phyloP scores from a whole-genome alignment of 2,113 vertebrate genomes.

The Cyanoderma ruficeps region DNA sequence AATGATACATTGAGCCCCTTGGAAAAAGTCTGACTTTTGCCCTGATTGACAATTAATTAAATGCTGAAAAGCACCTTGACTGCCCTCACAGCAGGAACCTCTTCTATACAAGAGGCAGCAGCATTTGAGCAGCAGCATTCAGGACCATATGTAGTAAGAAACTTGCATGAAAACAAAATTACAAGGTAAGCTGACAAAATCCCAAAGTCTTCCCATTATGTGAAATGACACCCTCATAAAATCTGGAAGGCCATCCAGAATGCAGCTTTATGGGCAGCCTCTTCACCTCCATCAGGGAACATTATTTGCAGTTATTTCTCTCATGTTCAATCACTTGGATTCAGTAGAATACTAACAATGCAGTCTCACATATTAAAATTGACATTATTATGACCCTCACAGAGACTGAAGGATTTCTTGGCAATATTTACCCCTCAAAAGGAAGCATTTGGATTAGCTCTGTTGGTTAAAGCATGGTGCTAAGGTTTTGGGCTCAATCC shows the following conservation, averaged over 20 bases:
- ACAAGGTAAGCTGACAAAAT: not conserved
- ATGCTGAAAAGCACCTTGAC: conserved; percentile 31
- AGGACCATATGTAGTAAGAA: conserved; percentile 4
- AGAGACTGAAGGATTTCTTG: not conserved
- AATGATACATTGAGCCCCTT: not conserved
- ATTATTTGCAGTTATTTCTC: not conserved
- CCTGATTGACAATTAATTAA: conserved; percentile 45
- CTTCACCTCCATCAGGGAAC: not conserved
- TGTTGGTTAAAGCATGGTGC: not conserved
- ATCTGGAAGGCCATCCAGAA: not conserved
- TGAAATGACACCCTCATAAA: not conserved
- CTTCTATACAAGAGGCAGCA: conserved; percentile 16
- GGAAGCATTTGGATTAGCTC: not conserved
- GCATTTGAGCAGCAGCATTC: conserved; percentile 16
- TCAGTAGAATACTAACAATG: not conserved
- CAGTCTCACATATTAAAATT: not conserved
- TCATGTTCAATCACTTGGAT: not conserved
- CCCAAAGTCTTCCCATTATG: not conserved
- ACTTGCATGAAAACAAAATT: conserved; percentile 12
- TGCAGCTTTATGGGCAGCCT: not conserved
- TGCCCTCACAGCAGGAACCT: conserved; percentile 10
- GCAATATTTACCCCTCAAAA: not conserved
- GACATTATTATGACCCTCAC: not conserved
- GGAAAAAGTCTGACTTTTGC: not conserved
- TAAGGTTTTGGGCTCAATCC: not conserved